These are phyloP conservation scores for Mus spretus DNA, from an alignment of 2,797 vertebrate genomes.

Conservation along the genomic window DNA sequence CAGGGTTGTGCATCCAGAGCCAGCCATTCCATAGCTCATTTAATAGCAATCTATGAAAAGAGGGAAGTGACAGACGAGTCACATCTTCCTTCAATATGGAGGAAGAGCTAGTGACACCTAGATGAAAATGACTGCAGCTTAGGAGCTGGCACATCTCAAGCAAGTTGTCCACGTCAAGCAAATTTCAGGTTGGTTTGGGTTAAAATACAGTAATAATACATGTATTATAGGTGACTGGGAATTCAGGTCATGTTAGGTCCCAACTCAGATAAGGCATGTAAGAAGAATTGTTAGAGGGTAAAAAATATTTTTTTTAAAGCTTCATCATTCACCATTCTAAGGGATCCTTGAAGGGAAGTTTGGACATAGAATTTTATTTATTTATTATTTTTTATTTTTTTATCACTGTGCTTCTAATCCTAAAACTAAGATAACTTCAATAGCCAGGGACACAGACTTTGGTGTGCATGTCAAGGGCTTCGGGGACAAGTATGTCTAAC, in stretches of 20 bases:
- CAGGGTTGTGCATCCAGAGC: neutral
- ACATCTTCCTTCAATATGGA: neutral
- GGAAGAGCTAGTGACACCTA: neutral
- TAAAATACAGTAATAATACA: neutral
- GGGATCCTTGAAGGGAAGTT: neutral
- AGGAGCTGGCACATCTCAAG: neutral
- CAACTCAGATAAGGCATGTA: neutral
- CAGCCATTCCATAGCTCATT: neutral
- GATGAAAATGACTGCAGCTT: neutral
- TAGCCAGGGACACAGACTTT: neutral
- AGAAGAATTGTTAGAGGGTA: neutral
- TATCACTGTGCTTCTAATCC: neutral
- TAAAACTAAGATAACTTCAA: constrained; percentile 31
- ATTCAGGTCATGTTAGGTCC: neutral
- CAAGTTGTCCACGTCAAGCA: neutral
- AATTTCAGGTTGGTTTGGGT: neutral
- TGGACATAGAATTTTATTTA: neutral
- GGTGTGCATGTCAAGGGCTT: neutral
- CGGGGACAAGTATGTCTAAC: neutral
- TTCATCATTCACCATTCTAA: neutral
- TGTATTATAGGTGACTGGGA: neutral
- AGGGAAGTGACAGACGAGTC: neutral
- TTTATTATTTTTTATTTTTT: too few species aligned
- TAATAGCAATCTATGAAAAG: neutral
- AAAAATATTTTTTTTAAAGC: too few species aligned